Conservation (phyloP, 2,888 invertebrate genomes). For the Pemphredon lugubris region DNA sequence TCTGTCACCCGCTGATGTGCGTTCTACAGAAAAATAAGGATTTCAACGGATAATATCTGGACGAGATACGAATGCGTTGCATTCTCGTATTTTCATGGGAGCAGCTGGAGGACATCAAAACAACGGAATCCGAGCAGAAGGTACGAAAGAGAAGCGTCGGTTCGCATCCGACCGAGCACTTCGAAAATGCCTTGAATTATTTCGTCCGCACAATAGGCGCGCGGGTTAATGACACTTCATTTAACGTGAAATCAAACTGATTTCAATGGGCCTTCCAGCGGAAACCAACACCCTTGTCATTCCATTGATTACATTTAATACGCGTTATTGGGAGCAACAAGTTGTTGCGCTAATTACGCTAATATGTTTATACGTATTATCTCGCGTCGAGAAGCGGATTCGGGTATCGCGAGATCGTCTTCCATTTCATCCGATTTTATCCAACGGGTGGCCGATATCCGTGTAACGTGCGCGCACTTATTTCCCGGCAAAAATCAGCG, state of each 20-base stretch:
- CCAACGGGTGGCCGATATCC: neutral
- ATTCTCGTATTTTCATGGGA: neutral
- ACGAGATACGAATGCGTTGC: neutral
- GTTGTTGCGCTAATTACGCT: too few relatives aligned
- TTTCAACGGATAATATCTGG: neutral
- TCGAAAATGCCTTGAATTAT: neutral
- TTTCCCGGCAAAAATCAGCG: neutral
- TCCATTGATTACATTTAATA: too few relatives aligned
- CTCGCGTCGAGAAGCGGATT: too few relatives aligned
- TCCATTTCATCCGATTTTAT: too few relatives aligned
- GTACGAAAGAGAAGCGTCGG: neutral
- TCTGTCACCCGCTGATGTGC: neutral
- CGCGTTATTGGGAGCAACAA: too few relatives aligned
- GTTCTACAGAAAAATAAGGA: constrained; percentile 1
- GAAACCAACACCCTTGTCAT: too few relatives aligned
- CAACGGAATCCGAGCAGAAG: neutral
- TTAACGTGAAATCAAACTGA: too few relatives aligned
- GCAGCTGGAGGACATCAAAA: neutral
- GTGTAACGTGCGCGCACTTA: neutral
- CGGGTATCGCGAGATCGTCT: too few relatives aligned
- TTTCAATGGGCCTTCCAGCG: too few relatives aligned
- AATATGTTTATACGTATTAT: too few relatives aligned
- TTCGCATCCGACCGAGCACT: neutral
- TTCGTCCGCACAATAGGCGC: too few relatives aligned
- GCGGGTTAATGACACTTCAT: too few relatives aligned